Evolutionary conservation across 2,113 vertebrate genomes (phyloP).

Genomic region (Elephas maximus): DNA sequence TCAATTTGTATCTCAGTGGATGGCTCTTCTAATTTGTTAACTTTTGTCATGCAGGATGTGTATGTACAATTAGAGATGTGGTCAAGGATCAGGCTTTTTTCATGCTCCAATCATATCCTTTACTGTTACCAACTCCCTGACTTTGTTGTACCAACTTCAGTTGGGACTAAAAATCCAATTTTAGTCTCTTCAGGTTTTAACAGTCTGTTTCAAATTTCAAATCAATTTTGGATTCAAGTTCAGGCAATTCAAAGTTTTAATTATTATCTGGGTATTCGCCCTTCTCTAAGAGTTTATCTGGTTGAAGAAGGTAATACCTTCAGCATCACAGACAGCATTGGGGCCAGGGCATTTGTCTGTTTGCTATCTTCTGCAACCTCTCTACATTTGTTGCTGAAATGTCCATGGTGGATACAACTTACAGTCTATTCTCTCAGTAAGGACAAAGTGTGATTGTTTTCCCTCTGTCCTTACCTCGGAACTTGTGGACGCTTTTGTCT

Average conservation of each 20-base stretch:
- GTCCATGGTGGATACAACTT: neutral
- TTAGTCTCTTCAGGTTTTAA: constrained; percentile 28
- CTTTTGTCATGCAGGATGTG: neutral
- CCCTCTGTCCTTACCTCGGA: neutral
- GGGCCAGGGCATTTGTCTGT: neutral
- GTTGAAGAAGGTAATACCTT: neutral
- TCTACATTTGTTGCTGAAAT: constrained; percentile 39
- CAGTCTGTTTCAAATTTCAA: constrained; percentile 14
- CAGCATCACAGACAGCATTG: neutral
- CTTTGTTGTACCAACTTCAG: neutral
- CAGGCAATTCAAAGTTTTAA: constrained; percentile 39
- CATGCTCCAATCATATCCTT: neutral
- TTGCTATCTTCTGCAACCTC: neutral
- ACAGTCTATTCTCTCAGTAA: neutral
- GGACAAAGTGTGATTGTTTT: neutral
- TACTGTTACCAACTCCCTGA: neutral
- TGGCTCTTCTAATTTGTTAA: constrained; percentile 31
- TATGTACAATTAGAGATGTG: neutral
- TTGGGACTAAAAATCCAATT: constrained; percentile 19
- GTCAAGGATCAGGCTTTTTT: neutral
- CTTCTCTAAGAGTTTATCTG: neutral
- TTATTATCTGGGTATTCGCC: neutral
- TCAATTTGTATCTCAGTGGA: neutral
- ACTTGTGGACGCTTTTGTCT: neutral
- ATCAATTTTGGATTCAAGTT: constrained; percentile 33